phyloP scores from a whole-genome alignment of 2,797 vertebrate species.

The Characodon lateralis region DNA sequence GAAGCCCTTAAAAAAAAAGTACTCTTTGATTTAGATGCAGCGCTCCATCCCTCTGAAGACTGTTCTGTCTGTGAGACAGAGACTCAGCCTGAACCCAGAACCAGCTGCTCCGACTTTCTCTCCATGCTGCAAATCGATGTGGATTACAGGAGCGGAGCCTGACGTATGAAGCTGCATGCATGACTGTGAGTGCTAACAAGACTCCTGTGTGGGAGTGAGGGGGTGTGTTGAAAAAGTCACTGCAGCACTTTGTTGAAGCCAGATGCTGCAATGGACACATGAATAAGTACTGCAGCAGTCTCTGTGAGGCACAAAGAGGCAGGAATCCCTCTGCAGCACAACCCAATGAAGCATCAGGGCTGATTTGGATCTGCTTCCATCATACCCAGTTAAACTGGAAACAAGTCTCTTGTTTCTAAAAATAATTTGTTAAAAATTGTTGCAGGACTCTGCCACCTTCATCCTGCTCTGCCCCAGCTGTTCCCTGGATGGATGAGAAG shows the following conservation, averaged over 20 bases:
- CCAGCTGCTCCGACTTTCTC: not conserved
- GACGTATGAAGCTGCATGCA: constrained; percentile 1
- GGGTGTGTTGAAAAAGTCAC: not conserved
- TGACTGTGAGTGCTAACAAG: not conserved
- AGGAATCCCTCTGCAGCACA: not conserved
- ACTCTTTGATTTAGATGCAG: not conserved
- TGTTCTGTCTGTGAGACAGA: no score
- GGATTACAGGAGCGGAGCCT: not conserved
- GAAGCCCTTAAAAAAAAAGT: not conserved
- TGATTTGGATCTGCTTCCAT: not conserved
- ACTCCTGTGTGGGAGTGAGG: not conserved
- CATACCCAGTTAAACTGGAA: not conserved
- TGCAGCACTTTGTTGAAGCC: constrained; percentile 1
- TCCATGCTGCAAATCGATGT: not conserved
- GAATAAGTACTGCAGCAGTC: not conserved
- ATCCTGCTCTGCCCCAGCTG: not conserved
- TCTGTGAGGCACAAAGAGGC: not conserved
- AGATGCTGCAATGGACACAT: not conserved
- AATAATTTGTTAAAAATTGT: not conserved
- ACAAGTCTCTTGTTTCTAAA: not conserved
- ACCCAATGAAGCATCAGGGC: not conserved
- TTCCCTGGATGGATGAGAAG: not conserved
- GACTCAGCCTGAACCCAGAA: not conserved
- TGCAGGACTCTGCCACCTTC: not conserved
- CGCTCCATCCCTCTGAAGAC: not conserved